Evolutionary conservation across 2,888 invertebrate species (phyloP).

Genomic region (Penaeus monodon): DNA sequence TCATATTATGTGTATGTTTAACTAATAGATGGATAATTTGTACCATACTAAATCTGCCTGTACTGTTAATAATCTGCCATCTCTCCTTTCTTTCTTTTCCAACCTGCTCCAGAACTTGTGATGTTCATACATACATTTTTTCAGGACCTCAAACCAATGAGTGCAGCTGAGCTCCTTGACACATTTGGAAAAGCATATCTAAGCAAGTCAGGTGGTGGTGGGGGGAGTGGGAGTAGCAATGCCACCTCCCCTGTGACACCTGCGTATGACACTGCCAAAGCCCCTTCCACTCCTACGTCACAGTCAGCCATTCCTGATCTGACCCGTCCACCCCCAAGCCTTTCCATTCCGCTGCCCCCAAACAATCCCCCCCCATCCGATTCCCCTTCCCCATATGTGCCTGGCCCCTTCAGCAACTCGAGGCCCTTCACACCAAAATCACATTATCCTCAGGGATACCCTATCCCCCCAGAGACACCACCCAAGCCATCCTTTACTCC

Average conservation of each 20-base stretch:
- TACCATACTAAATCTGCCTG: no score
- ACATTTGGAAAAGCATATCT: constrained; percentile 60
- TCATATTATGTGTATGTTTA: neutral
- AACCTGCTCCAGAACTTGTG: neutral
- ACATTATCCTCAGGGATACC: constrained; percentile 39
- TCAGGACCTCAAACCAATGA: constrained; percentile 65
- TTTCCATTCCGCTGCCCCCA: constrained; percentile 49
- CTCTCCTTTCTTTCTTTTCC: no score
- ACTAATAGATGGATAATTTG: neutral
- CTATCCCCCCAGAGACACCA: constrained; percentile 17
- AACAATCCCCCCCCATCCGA: constrained; percentile 40
- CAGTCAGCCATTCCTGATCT: constrained; percentile 52
- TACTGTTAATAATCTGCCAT: no score
- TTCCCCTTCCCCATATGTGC: constrained; percentile 34
- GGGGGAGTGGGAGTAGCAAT: constrained; percentile 34
- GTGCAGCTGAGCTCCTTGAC: constrained; percentile 63
- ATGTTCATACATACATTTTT: neutral
- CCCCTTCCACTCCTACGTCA: constrained; percentile 13
- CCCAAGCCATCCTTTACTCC: constrained; percentile 36
- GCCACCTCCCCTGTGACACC: constrained; percentile 24
- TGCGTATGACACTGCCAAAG: constrained; percentile 22
- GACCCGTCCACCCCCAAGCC: constrained; percentile 50
- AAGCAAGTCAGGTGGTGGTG: constrained; percentile 16
- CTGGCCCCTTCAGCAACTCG: constrained; percentile 20
- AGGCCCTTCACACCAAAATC: constrained; percentile 23